Percentiles rank a stretch among this genome's conserved stretches.
phyloP scores from a whole-genome alignment of 64 coral and sea anemone species.

The Montipora foliosa region DNA sequence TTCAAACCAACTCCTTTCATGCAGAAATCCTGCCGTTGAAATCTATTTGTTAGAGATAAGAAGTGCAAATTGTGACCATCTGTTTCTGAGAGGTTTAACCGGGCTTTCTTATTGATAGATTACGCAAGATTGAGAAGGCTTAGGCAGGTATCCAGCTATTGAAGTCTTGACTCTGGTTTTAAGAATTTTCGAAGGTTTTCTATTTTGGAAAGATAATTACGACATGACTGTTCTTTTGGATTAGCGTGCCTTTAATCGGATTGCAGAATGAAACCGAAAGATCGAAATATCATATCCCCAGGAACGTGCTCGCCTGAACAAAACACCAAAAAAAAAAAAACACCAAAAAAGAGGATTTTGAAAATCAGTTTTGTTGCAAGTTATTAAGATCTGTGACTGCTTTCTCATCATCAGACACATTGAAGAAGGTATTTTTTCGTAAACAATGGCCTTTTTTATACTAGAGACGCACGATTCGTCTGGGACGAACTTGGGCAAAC shows the following conservation, averaged over 20 bases:
- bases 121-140: neutral
- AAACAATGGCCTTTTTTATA: too few relatives aligned
- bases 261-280: neutral
- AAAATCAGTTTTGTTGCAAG: neutral
- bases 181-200: neutral
- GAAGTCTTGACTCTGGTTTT: neutral
- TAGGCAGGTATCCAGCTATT: neutral
- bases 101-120: neutral
- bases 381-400: too few relatives aligned
- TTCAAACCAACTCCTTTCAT: neutral
- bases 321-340: neutral
- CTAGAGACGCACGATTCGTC: too few relatives aligned
- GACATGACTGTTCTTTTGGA: neutral
- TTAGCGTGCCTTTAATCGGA: neutral
- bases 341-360: neutral
- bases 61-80: neutral
- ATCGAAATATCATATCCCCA: neutral
- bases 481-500: too few relatives aligned
- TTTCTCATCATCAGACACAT: too few relatives aligned
- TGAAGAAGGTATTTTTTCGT: too few relatives aligned
- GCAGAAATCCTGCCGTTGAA: neutral
- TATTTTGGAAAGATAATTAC: neutral
- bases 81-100: neutral
- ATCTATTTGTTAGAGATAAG: neutral
- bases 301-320: neutral